phyloP scores from a whole-genome alignment of 2,888 invertebrate genomes.

The Orthonychiurus folsomi region DNA sequence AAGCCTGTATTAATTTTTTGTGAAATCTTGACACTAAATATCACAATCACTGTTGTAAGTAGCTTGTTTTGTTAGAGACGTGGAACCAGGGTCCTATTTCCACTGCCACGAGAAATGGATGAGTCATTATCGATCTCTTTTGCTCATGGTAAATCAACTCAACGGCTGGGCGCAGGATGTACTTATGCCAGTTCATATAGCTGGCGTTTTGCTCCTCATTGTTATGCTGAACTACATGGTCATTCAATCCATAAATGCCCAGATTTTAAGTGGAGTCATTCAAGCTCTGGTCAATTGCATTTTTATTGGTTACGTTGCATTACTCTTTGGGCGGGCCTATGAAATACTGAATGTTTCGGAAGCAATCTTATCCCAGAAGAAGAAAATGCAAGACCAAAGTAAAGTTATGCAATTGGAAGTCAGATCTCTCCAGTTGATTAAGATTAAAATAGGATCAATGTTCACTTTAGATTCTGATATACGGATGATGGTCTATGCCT shows the following conservation, averaged over 20 bases:
- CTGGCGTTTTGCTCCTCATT: not conserved
- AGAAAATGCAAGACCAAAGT: too few species aligned
- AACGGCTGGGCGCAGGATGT: not conserved
- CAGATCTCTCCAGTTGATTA: too few species aligned
- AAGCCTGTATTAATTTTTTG: not conserved
- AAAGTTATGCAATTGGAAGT: too few species aligned
- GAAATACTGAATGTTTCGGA: too few species aligned
- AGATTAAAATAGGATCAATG: too few species aligned
- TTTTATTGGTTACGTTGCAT: not conserved
- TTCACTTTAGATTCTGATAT: too few species aligned
- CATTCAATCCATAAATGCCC: too few species aligned
- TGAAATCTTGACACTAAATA: not conserved
- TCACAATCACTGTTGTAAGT: too few species aligned
- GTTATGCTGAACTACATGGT: not conserved
- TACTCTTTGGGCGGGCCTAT: not conserved
- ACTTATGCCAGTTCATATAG: not conserved
- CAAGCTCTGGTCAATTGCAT: not conserved
- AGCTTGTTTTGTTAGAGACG: not conserved
- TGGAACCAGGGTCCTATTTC: not conserved
- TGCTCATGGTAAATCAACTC: not conserved
- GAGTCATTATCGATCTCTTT: not conserved
- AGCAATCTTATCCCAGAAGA: too few species aligned
- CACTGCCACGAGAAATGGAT: not conserved
- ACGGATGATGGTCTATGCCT: too few species aligned
- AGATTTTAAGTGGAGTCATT: not conserved